Base-by-base conservation (phyloP, 2,113 vertebrate species). In the Zosterops lateralis region DNA sequence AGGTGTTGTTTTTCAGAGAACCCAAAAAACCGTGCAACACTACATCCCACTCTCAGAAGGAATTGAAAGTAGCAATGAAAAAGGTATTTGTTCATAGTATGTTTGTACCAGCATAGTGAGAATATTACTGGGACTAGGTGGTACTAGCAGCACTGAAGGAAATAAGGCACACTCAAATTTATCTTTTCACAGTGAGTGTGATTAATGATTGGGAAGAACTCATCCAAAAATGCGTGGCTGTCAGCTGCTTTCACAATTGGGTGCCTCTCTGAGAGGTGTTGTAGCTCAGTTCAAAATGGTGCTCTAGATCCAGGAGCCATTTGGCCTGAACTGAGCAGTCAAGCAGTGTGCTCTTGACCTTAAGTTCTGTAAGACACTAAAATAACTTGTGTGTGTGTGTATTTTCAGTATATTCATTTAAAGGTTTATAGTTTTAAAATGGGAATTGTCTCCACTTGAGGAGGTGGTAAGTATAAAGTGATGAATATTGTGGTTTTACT, bases 1-100 rank as follows among this genome's bases (percentile, higher is more conserved):
- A 91, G 81, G 77, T 1, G 58, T 65, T 85, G 38, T 95, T 95
- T 92, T 91, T 95, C 70, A 92, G 54, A 76, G 38, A 76, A 91
- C 70, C n/a, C 0, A 21, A 47, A 71, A 56, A 42, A 54, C 18
- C 1, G 22, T 28, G 28, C 21, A 78, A n/a, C 25, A 22, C 10
- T 57, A 13, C 87, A 88, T 53, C 88, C 85, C 64, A 77, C 92
- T 76, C 73, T 88, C 50, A 76, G 29, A 79, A 51, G 62, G 62
- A 89, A 87, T 32, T 68, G 42, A 78, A 93, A 91, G 62, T 87
- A 84, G 21, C 72, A 66, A 72, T 51, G 62, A 76, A 89, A 87
- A 87, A 66, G 11, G 5, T 86, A 17, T 84, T 96, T 96, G 32
- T 79, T 93, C 65, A 2, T 26, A 6, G 20, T 91, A 45, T 91